Conservation (phyloP, 2,888 invertebrate genomes). For the Drepanosiphum platanoidis region DNA sequence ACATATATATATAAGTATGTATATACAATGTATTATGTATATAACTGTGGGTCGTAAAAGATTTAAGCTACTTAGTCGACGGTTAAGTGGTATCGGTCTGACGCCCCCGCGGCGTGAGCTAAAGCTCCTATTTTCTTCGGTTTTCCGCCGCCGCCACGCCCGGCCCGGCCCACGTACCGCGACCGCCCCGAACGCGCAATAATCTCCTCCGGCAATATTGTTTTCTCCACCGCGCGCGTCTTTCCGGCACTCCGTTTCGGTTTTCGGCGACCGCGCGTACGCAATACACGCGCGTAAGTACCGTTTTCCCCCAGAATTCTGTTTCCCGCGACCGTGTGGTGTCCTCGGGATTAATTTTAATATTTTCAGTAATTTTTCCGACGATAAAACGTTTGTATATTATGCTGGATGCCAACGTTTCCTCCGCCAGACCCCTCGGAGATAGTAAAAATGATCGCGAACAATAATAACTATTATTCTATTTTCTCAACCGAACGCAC, state of each 20-base stretch:
- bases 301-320: background rate
- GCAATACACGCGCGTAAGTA: background rate
- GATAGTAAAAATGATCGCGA: too few relatives aligned
- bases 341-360: too few relatives aligned
- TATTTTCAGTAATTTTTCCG: too few relatives aligned
- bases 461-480: too few relatives aligned
- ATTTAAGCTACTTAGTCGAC: slow-evolving; percentile 61
- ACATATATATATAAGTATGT: background rate
- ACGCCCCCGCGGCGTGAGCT: slow-evolving; percentile 57
- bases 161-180: background rate
- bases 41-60: slow-evolving; percentile 40
- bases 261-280: background rate
- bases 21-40: background rate
- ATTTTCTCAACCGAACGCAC: too few relatives aligned
- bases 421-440: too few relatives aligned
- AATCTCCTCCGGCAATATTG: slow-evolving; percentile 53
- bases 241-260: slow-evolving; percentile 45
- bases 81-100: slow-evolving; percentile 62
- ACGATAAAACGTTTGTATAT: too few relatives aligned
- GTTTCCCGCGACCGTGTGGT: background rate
- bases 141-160: slow-evolving; percentile 16
- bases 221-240: slow-evolving; percentile 35
- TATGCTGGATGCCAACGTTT: too few relatives aligned
- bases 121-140: slow-evolving; percentile 37
- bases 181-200: background rate